Evolutionary conservation across 2,113 vertebrate species (phyloP), one percentile per base, ranked within the genome.

Genomic region (Ailurus styani): DNA sequence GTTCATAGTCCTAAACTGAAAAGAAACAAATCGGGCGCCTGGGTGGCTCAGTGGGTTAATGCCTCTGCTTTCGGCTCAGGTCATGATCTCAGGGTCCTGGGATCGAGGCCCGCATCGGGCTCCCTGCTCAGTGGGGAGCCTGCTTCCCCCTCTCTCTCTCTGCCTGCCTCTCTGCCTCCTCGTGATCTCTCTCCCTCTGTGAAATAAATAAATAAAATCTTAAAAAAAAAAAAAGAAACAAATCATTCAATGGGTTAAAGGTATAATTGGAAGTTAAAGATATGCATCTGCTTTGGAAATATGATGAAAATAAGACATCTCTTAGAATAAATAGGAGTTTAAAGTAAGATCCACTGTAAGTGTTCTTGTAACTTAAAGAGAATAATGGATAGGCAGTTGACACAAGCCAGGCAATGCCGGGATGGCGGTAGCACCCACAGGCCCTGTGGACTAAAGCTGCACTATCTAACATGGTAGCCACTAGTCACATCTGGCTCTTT

Each of bases 271-370:
- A 93, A 91, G 57, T 78, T 88, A 85, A 79, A 72, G 40, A 27
- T 37, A 34, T 2, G 73, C 85, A 45, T 78, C 21, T 81, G 62
- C 72, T 96, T 92, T 95, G 85, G 27, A 81, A 72, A 50, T 84
- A 50, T 21, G 60, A 78, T 62, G 87, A 34, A 87, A 87, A 54
- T 6, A 75, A 79, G 72, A 10, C 29, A 66, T 20, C 37, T 87
- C 27, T 64, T 78, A 45, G 72, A 55, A n/a, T 37, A 64, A 55
- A 29, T 6, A 50, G 34, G 64, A 6, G 6, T 84, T 87, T 64
- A 23, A 42, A 18, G 21, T 40, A 47, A 73, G 31, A 47, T 12
- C 31, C 27, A 55, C 50, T 15, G 31, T 9, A 29, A 17, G 10
- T 45, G 27, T 31, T 64, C 40, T 55, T 47, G 13, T 40, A 60